Evolutionary conservation across 2,888 invertebrate species (phyloP), one percentile per base, ranked within the genome.

Genomic region (Griposia aprilina): DNA sequence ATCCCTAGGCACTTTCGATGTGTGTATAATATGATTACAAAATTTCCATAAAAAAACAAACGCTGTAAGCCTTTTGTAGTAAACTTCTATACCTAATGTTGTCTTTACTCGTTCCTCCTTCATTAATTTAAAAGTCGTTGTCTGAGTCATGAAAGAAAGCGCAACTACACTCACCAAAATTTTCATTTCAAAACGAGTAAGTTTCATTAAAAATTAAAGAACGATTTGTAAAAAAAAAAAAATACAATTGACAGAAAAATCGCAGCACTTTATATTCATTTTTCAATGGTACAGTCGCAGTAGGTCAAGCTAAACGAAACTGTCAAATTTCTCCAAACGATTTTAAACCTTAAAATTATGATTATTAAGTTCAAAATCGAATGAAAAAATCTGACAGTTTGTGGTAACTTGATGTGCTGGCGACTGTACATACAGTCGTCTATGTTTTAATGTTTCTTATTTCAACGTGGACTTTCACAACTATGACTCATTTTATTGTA

Each of bases 141-240:
- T 23, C 63, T 48, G 45, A 70, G 23, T 52, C 62, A 57, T 78
- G 20, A 76, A 81, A 67, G 68, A 69, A 80, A 78, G 8, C 55
- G 48, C 68, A 72, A 65, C 60, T 62, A 52, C 36, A 60, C 1
- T 20, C 11, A 15, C 30, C 11, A 17, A 69, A 60, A 69, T 60
- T 36, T 76, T 76, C 26, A 73, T 74, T 84, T 66, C 1, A 77
- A 74, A 78, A 62, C 15, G 15, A 70, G 55, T 70, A 62, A 62
- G 41, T 77, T 79, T 74, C 1, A 45, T 85, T 84, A 26, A 72
- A 79, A 79, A 75, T 30, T 62, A 68, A 70, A n/a, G n/a, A n/a
- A n/a, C n/a, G n/a, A n/a, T n/a, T n/a, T n/a, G n/a, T n/a, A n/a
- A n/a, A n/a, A n/a, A n/a, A n/a, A n/a, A n/a, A n/a, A n/a, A n/a